These are phyloP conservation scores for Numenius arquata DNA, from an alignment of 2,113 vertebrate genomes.

Conservation along the genomic window DNA sequence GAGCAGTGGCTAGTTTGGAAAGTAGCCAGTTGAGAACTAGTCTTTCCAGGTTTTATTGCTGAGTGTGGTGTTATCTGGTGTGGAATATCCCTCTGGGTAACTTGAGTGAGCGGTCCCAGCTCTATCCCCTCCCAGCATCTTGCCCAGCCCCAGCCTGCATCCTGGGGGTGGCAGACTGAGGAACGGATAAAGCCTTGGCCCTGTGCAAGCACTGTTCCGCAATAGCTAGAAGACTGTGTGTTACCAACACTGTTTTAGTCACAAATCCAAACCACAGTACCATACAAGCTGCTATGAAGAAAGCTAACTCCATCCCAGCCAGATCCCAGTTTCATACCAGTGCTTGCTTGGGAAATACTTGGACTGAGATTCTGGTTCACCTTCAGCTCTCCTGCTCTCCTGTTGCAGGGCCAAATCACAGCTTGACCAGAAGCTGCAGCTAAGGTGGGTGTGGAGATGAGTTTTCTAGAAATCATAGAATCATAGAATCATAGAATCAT, in stretches of 20 bases:
- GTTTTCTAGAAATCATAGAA: neutral
- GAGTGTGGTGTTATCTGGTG: neutral
- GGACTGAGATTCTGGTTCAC: neutral
- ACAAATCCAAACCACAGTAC: neutral
- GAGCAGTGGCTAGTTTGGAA: neutral
- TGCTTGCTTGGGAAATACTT: neutral
- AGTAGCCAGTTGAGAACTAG: neutral
- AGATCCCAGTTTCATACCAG: neutral
- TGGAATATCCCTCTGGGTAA: neutral
- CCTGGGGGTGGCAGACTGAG: neutral
- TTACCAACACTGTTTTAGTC: neutral
- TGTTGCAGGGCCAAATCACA: neutral
- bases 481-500: too few species aligned
- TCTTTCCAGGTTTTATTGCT: neutral
- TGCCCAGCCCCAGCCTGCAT: neutral
- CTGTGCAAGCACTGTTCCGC: neutral
- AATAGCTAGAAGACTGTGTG: neutral
- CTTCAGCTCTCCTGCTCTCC: neutral
- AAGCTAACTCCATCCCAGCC: neutral
- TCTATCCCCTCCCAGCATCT: neutral
- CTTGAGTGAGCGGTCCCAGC: neutral
- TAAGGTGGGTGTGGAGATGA: neutral
- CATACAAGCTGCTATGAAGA: neutral
- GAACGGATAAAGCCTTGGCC: neutral
- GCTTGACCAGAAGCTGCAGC: neutral